Conservation (phyloP, 2,888 invertebrate species). For the Drosophila mercatorum region DNA sequence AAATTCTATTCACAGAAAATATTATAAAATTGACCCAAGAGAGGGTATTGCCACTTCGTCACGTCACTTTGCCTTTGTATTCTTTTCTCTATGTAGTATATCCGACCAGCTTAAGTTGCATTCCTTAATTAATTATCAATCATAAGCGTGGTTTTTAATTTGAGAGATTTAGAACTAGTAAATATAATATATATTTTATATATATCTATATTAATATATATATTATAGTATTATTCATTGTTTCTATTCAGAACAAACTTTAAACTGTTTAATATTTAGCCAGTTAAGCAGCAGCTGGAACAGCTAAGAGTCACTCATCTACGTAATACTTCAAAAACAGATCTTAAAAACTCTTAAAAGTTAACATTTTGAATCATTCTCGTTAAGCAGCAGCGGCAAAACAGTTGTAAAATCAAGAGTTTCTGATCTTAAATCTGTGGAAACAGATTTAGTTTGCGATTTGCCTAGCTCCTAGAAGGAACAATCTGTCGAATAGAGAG, state of each 20-base stretch:
- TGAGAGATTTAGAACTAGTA: not conserved
- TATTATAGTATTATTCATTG: not conserved
- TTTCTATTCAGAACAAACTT: not conserved
- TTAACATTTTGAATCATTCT: not conserved
- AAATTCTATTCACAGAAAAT: not conserved
- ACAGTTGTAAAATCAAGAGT: not conserved
- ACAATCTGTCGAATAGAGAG: not conserved
- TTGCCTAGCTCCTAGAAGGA: not conserved
- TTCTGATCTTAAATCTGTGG: not conserved
- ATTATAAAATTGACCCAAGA: too few species aligned
- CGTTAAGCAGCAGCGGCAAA: not conserved
- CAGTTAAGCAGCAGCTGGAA: not conserved
- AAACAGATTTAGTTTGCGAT: not conserved
- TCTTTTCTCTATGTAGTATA: not conserved
- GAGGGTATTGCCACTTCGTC: not conserved
- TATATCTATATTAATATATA: not conserved
- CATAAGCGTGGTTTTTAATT: constrained; percentile 5
- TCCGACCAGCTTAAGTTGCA: not conserved
- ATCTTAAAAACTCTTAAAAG: not conserved
- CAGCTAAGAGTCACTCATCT: not conserved
- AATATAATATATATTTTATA: not conserved
- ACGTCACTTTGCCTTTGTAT: not conserved
- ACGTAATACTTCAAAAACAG: not conserved
- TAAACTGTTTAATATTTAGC: not conserved
- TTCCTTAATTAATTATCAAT: constrained; percentile 5